Base-by-base conservation (phyloP, 2,888 invertebrate genomes). In the Drosophila acutilabella region DNA sequence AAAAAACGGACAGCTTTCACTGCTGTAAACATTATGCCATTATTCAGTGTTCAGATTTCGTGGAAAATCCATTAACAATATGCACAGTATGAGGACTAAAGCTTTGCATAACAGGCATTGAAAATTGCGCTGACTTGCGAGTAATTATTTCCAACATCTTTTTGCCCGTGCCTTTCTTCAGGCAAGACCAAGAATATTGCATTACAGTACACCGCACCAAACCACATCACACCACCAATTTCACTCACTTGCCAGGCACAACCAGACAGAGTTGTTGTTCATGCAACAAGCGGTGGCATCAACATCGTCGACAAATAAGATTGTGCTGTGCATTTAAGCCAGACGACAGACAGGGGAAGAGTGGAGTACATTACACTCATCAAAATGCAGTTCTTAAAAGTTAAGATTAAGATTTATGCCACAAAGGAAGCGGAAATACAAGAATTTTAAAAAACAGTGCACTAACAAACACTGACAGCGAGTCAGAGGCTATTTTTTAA, bases 61-160 rank as follows among this genome's bases (percentile, higher is more conserved):
- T 42, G 65, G 7, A 47, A 57, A 62, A 56, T 30, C 67, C 67
- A 62, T 67, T 62, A 62, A 57, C 44, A 57, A 62, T 50, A 42
- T 52, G 62, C 53, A 42, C 0, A 56, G 57, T 26, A 14, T 10
- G 10, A 47, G 41, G 44, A 38, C 56, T 40, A 20, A 42, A 42
- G 62, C 54, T 18, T 40, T 20, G 50, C 16, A 52, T 54, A 61
- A 61, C 33, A 64, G 47, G 57, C 69, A 57, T 60, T 48, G 52
- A 58, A 71, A 68, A 64, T 64, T 71, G 48, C 64, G 50, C 64
- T 68, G 64, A 61, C 78, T 85, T 85, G 70, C 70, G 68, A 80
- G 75, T 85, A 81, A 81, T 81, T 81, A 85, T 85, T 80, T 85
- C 82, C 72, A 82, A 85, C 75, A 81, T 74, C 85, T 81, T 81